Evolutionary conservation across 2,797 vertebrate genomes (phyloP), one percentile per base, ranked within the genome.

Genomic region (Rhynchotus rufescens): DNA sequence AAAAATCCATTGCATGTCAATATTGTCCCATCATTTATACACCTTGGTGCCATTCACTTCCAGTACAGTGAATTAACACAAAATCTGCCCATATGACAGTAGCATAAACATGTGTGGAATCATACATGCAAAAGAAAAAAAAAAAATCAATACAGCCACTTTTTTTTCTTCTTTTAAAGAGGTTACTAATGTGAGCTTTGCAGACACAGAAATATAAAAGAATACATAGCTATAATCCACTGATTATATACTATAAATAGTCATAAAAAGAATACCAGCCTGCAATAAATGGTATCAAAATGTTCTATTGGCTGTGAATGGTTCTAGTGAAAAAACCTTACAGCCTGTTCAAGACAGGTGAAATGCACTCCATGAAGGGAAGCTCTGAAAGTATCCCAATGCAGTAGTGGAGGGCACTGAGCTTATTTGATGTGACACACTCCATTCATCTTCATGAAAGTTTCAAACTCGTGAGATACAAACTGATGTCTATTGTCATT

Each of bases 371-470:
- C 68, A 45, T 1, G 9, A 78, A 60, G 26, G 21, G 2, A 47
- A 90, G 16, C 36, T 66, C 76, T 45, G 76, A 67, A 86, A 73
- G 40, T 47, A 79, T 90, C 91, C 71, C 6, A 2, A 20, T 23
- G 78, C 62, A 65, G 73, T 13, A 73, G 60, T 57, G 86, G 66
- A 94, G 45, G 73, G 45, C 76, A 69, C 22, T 68, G 72, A 84
- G 78, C n/a, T 95, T 92, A 93, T 93, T 95, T 93, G 88, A 82
- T 88, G 62, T 93, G 91, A 93, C 86, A 93, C 34, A 36, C 20
- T 92, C 91, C 89, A 96, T 95, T 92, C 88, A 84, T 96, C 92
- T 96, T 96, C 89, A 90, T 94, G 86, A 94, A 93, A 93, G 75
- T 93, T 95, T 93, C 78, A 90, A 92, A 91, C 78, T 92, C 89